These are phyloP conservation scores for Phrynocephalus guinanensis DNA, from an alignment of 2,797 vertebrate species.

Conservation along the genomic window DNA sequence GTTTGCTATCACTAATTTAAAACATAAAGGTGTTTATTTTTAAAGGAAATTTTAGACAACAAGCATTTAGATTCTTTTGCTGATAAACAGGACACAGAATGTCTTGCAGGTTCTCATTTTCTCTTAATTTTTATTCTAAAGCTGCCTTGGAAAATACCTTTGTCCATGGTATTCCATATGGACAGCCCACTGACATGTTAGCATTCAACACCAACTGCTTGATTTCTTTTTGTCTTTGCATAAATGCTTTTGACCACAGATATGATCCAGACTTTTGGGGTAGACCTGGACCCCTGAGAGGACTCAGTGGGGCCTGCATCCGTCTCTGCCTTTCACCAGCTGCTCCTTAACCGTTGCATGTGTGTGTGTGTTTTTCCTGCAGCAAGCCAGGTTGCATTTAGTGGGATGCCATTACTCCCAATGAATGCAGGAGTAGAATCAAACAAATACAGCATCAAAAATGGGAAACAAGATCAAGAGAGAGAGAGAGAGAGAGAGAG, in stretches of 20 bases:
- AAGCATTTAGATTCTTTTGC: conserved; percentile 26
- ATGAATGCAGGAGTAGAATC: neutral
- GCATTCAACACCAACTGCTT: conserved; percentile 51
- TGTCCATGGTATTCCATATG: conserved; percentile 23
- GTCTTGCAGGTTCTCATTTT: neutral
- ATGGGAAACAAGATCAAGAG: neutral
- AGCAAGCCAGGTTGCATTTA: too few species aligned
- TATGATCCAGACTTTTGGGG: neutral
- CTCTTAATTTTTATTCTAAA: conserved; percentile 65
- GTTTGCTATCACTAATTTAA: conserved; percentile 1
- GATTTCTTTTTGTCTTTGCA: conserved; percentile 46
- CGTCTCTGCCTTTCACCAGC: neutral
- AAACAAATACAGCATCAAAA: too few species aligned
- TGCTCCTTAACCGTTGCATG: too few species aligned
- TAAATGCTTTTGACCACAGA: conserved; percentile 41
- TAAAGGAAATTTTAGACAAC: conserved; percentile 50
- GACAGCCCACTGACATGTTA: conserved; percentile 41
- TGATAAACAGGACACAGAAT: conserved; percentile 52
- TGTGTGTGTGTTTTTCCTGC: too few species aligned
- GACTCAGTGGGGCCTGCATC: neutral
- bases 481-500: too few species aligned
- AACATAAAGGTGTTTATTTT: conserved; percentile 51
- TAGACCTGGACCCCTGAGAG: neutral
- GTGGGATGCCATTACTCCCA: neutral
- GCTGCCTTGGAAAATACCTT: conserved; percentile 67